Percentiles rank a stretch among this genome's conserved stretches.
These are phyloP conservation scores for Dynastes maya DNA, from an alignment of 2,888 invertebrate genomes.

Conservation along the genomic window DNA sequence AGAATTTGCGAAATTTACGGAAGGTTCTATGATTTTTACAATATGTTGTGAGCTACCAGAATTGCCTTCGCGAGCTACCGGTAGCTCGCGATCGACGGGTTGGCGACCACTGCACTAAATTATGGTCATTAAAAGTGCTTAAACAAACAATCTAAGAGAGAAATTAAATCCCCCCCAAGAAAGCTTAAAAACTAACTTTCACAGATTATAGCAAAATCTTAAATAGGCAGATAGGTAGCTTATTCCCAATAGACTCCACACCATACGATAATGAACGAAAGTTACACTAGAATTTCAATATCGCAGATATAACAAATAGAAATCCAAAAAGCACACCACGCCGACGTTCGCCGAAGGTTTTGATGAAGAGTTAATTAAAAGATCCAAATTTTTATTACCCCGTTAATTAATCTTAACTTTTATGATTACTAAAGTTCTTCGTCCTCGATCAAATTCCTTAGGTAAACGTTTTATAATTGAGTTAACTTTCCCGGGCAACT, in stretches of 20 bases:
- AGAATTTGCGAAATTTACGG: too few relatives aligned
- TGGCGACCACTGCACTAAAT: too few relatives aligned
- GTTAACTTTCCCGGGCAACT: conserved; percentile 16
- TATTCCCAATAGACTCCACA: not conserved
- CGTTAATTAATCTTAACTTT: conserved; percentile 50
- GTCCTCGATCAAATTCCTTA: conserved; percentile 26
- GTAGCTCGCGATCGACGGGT: too few relatives aligned
- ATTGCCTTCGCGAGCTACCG: too few relatives aligned
- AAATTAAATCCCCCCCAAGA: too few relatives aligned
- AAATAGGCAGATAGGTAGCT: too few relatives aligned
- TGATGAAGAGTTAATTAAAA: conserved; percentile 48
- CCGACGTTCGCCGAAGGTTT: conserved; percentile 6
- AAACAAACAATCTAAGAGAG: too few relatives aligned
- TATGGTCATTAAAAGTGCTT: too few relatives aligned
- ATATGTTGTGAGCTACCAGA: too few relatives aligned
- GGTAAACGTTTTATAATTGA: conserved; percentile 32
- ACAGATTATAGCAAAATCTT: too few relatives aligned
- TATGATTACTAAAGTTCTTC: conserved; percentile 44
- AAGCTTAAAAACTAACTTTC: too few relatives aligned
- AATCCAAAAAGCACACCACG: not conserved
- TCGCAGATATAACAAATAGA: not conserved
- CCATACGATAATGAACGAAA: not conserved
- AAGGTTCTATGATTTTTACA: too few relatives aligned
- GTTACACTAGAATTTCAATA: not conserved
- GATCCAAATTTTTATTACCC: conserved; percentile 49